Base-by-base conservation (phyloP, 2,113 vertebrate species). In the Colinus virginianus region DNA sequence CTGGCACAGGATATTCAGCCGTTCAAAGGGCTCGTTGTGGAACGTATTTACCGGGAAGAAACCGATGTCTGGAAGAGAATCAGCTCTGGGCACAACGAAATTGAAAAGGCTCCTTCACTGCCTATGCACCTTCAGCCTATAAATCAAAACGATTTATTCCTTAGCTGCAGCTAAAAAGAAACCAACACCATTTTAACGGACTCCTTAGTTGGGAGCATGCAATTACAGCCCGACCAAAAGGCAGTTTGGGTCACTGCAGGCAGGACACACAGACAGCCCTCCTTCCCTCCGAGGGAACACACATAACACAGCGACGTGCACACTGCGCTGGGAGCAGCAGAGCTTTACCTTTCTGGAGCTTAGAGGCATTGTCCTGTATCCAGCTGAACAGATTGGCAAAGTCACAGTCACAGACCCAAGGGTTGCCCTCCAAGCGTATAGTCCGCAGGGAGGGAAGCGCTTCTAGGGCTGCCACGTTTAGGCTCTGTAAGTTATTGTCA, bases 351-450 rank as follows among this genome's bases (percentile, higher is more conserved):
- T 98, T 98, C 88, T 98, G 98, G 81, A 99, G 98, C 97, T 99
- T 99, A 84, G 99, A 98, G 28, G 96, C 97, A 94, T 99, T 99
- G 95, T 99, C 98, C 96, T 98, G 98, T 66, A 99, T 98, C 99
- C 99, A 99, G 77, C 97, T 90, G 96, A 99, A 99, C 62, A 99
- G 98, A 84, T 97, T 99, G 96, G 99, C 98, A 96, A 99, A 99
- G 96, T 98, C 98, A 94, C 99, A 99, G 96, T 99, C 99, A 80
- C 99, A 99, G 19, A 99, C 97, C 99, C 99, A 99, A 4, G 99
- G 99, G 97, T 99, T 99, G 71, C 99, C 99, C 96, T 99, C 99
- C 43, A 99, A 91, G 84, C 98, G 98, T 87, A 99, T 96, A 40
- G 98, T 94, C 91, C 99, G 97, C 77, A 99, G 97, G 43, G 98